Percentiles rank a stretch among this genome's conserved stretches.
Evolutionary conservation across 1,140 invertebrate species (phyloP).

Genomic region (Matsumurasca onukii): DNA sequence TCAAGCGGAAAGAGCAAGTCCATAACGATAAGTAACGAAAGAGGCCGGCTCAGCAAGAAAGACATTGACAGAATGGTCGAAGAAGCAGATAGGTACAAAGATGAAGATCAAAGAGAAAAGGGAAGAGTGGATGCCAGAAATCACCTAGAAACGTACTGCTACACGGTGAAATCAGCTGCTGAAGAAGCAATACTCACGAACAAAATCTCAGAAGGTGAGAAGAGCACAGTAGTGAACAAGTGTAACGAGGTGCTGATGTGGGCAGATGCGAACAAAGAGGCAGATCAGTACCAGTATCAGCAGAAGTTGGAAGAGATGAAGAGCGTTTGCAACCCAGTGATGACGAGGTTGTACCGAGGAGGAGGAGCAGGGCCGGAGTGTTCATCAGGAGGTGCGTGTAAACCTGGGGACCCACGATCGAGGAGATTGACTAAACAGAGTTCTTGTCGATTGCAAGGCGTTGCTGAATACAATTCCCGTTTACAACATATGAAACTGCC

Average conservation of each 20-base stretch:
- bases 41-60: constrained; percentile 92
- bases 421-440: constrained; percentile 96
- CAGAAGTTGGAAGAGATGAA: constrained; percentile 90
- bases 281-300: constrained; percentile 91
- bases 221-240: constrained; percentile 83
- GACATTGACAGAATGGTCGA: constrained; percentile 98
- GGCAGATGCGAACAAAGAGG: constrained; percentile 90
- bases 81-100: constrained; percentile 93
- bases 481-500: too few species aligned
- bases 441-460: too few species aligned
- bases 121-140: constrained; percentile 88
- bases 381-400: too few species aligned
- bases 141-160: constrained; percentile 90
- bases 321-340: constrained; percentile 78
- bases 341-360: constrained; percentile 80
- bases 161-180: constrained; percentile 94
- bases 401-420: constrained; percentile 81
- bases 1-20: constrained; percentile 96
- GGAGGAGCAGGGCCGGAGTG: constrained; percentile 52
- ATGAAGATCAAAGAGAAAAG: constrained; percentile 88
- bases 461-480: too few species aligned
- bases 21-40: constrained; percentile 97
- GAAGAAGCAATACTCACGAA: constrained; percentile 88
- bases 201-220: constrained; percentile 86
- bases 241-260: constrained; percentile 92